Evolutionary conservation across 1,140 invertebrate species (phyloP).

Genomic region (Platyscapa corneri): DNA sequence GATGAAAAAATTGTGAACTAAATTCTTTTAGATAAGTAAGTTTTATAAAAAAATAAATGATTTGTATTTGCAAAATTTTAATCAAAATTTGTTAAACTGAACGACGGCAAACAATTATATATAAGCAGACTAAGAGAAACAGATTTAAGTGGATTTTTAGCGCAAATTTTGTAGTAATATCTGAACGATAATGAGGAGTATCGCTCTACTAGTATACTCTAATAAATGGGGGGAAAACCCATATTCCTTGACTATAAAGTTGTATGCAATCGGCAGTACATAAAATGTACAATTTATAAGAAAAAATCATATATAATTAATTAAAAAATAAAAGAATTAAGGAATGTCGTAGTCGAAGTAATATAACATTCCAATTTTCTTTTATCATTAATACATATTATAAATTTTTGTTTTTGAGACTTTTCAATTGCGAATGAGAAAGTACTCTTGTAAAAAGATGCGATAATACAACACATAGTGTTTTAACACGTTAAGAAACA

Average conservation of each 20-base stretch:
- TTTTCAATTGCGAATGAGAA: conserved; percentile 26
- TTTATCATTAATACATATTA: conserved; percentile 4
- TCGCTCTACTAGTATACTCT: conserved; percentile 43
- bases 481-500: conserved; percentile 14
- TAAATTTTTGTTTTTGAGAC: conserved; percentile 30
- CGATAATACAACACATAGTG: conserved; percentile 7
- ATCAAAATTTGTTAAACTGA: conserved; percentile 45
- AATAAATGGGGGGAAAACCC: background rate
- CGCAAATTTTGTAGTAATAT: conserved; percentile 29
- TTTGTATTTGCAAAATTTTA: conserved; percentile 33
- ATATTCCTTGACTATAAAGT: conserved; percentile 30
- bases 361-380: conserved; percentile 51
- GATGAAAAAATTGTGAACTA: conserved; percentile 35
- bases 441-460: conserved; percentile 27
- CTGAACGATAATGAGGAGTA: conserved; percentile 43
- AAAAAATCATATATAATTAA: conserved; percentile 18
- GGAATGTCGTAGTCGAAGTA: conserved; percentile 48
- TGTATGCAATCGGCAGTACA: conserved; percentile 33
- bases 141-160: conserved; percentile 30
- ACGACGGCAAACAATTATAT: conserved; percentile 9
- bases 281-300: conserved; percentile 34
- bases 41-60: background rate
- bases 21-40: conserved; percentile 36
- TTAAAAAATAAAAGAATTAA: conserved; percentile 18
- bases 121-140: conserved; percentile 32